Base-by-base conservation (phyloP, 2,888 invertebrate species). In the Drosophila gaucha region DNA sequence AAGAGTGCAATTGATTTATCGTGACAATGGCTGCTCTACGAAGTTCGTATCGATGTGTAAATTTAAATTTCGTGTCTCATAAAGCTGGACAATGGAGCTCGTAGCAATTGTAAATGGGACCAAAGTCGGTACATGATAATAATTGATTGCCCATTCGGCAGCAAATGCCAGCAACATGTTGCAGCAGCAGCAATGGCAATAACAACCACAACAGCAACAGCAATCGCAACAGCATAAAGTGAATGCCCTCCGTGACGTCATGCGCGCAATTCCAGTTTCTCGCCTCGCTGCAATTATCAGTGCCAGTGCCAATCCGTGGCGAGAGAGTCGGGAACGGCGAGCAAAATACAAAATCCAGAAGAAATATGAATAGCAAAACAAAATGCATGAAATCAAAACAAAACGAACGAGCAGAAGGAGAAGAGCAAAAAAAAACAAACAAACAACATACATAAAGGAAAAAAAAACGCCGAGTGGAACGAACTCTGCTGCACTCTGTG, bases 341-440 rank as follows among this genome's bases (percentile, higher is more conserved):
- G 89, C 89, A 89, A 89, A 89, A 89, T 89, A 89, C 82, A 86
- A 84, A 89, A 89, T 89, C 82, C 89, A 74, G 78, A 86, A 89
- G 89, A 84, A 89, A 89, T 80, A 78, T 80, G 74, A 69, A 80
- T 77, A 87, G 76, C 88, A 87, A 87, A 87, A 87, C 86, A 87
- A 88, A 87, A 70, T 77, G 74, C 78, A 76, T 58, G 77, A 87
- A 70, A 87, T 84, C 80, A 86, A 86, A 83, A 89, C 83, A 88
- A 80, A 80, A 77, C 65, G 39, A 55, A 58, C 47, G 35, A 51
- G 44, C 30, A 22, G 46, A 10, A 22, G 8, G 36, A 44, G 46
- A 30, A 24, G 30, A 44, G 57, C 50, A 36, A 38, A 51, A 43
- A 41, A 43, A 64, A 67, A 18, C 35, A 59, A 68, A 49, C 70